These are phyloP conservation scores for Tetramorium bicarinatum DNA, from an alignment of 2,888 invertebrate genomes.

Conservation along the genomic window DNA sequence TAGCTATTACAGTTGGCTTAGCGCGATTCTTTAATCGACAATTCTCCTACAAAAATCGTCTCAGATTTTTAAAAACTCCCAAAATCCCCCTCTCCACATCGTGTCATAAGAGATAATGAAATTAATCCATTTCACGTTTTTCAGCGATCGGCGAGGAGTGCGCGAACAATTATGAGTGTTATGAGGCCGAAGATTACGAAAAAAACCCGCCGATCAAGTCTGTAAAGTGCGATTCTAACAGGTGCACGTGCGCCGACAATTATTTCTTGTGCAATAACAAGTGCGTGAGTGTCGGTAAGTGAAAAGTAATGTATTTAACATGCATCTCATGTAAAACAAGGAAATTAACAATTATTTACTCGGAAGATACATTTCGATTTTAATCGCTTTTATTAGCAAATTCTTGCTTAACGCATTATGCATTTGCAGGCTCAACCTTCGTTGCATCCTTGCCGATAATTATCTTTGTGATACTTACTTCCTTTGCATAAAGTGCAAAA, in stretches of 20 bases:
- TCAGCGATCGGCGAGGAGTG: conserved; percentile 73
- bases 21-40: no score
- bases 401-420: neutral
- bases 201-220: conserved; percentile 19
- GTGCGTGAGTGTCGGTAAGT: conserved; percentile 71
- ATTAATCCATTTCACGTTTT: neutral
- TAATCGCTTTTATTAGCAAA: neutral
- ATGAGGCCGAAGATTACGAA: conserved; percentile 60
- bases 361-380: neutral
- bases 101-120: neutral
- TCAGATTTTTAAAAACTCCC: neutral
- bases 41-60: neutral
- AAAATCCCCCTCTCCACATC: neutral
- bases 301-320: neutral
- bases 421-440: conserved; percentile 14
- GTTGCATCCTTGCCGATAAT: neutral
- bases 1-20: no score
- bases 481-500: neutral
- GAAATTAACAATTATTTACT: neutral
- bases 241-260: conserved; percentile 71
- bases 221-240: conserved; percentile 63
- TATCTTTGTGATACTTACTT: neutral
- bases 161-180: conserved; percentile 72
- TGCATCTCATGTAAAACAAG: neutral
- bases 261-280: conserved; percentile 55